These are phyloP conservation scores for Cisticola juncidis DNA, from an alignment of 2,113 vertebrate species.

Conservation along the genomic window DNA sequence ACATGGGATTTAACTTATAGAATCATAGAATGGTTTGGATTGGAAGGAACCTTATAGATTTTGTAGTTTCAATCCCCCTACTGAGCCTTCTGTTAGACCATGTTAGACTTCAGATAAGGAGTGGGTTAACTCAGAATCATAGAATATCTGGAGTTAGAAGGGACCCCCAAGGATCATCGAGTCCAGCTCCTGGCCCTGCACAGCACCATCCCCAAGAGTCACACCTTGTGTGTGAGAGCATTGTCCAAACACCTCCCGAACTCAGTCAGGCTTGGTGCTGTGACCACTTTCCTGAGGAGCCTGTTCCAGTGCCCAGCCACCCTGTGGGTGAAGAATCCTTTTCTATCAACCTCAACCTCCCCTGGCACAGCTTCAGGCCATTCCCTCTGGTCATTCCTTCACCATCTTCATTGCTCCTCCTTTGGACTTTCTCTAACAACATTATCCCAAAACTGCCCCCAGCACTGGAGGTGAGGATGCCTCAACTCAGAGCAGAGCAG, in stretches of 20 bases:
- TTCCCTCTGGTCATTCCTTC: not conserved
- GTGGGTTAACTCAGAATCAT: not conserved
- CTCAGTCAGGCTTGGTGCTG: not conserved
- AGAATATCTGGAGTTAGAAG: not conserved
- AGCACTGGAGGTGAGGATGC: accelerated
- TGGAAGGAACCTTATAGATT: not conserved
- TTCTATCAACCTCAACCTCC: not conserved
- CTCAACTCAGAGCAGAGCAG: not conserved
- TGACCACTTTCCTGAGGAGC: not conserved
- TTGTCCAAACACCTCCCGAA: not conserved
- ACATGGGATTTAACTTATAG: not conserved
- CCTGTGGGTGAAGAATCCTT: not conserved
- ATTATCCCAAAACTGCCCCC: not conserved
- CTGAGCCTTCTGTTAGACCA: not conserved
- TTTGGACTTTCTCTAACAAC: accelerated
- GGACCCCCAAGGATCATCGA: accelerated
- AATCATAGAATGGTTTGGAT: not conserved
- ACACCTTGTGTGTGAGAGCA: accelerated
- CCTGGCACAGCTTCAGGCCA: not conserved
- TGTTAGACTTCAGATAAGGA: not conserved
- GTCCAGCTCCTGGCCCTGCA: not conserved
- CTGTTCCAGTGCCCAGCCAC: not conserved
- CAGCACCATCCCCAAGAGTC: not conserved
- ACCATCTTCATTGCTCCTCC: accelerated
- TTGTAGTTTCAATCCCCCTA: not conserved